Evolutionary conservation across 92 coral and sea anemone genomes (phyloP).

Genomic region (Parazoanthus swiftii): DNA sequence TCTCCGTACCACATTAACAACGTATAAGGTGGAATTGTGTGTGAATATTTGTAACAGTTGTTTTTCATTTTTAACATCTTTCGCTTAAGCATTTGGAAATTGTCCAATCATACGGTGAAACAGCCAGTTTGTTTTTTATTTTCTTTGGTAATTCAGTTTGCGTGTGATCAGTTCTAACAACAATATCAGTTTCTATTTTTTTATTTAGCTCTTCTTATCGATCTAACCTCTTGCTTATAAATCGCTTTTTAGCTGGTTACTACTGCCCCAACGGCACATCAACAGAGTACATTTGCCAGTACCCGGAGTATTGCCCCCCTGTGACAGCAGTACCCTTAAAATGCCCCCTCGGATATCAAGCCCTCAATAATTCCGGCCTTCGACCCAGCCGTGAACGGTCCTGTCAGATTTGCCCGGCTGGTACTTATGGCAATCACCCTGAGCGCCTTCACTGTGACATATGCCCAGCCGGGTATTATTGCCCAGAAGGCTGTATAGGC

Average conservation of each 20-base stretch:
- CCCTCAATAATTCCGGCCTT: constrained; percentile 58
- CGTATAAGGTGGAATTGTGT: too few relatives aligned
- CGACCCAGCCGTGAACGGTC: constrained; percentile 56
- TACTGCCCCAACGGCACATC: constrained; percentile 78
- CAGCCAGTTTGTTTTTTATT: too few relatives aligned
- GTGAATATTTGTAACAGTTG: too few relatives aligned
- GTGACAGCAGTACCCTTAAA: constrained; percentile 52
- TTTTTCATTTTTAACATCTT: too few relatives aligned
- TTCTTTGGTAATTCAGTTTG: too few relatives aligned
- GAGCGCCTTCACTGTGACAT: constrained; percentile 65
- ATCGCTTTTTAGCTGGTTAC: constrained; percentile 66
- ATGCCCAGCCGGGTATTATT: constrained; percentile 91
- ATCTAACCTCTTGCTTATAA: background rate
- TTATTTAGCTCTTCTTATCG: background rate
- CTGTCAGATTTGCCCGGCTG: constrained; percentile 75
- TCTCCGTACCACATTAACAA: too few relatives aligned
- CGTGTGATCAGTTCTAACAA: background rate
- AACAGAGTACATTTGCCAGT: constrained; percentile 50
- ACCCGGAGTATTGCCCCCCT: constrained; percentile 91
- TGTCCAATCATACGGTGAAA: too few relatives aligned
- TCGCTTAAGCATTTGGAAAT: too few relatives aligned
- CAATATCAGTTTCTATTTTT: background rate
- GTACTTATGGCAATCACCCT: constrained; percentile 82
- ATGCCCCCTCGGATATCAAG: constrained; percentile 80
- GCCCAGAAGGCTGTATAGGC: constrained; percentile 81